Percentiles rank a stretch among this genome's conserved stretches.
phyloP scores from a whole-genome alignment of 2,888 invertebrate species.

The Drosophila histrio region DNA sequence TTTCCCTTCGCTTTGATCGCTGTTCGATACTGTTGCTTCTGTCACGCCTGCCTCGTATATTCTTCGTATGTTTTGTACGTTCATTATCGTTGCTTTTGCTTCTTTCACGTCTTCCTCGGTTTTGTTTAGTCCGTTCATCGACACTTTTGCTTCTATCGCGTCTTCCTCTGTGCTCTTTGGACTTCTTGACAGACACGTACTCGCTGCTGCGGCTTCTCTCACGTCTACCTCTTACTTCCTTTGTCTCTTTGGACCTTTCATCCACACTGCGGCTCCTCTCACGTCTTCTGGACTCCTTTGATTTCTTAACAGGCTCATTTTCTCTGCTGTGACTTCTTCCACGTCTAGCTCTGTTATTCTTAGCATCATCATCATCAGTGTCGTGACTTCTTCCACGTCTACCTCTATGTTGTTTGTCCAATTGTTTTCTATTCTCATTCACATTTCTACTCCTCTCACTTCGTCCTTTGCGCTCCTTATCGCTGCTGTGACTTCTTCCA shows the following conservation, averaged over 20 bases:
- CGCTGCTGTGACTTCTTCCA: not conserved
- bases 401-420: not conserved
- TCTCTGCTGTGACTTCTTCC: not conserved
- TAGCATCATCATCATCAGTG: not conserved
- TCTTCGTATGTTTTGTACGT: not conserved
- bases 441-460: constrained; percentile 8
- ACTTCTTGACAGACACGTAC: too few relatives aligned
- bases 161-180: not conserved
- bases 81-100: constrained; percentile 8
- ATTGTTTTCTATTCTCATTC: too few relatives aligned
- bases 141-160: not conserved
- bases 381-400: constrained; percentile 2
- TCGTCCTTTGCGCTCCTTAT: not conserved
- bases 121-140: not conserved
- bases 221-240: not conserved
- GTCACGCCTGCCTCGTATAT: not conserved
- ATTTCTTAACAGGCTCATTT: not conserved
- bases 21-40: not conserved
- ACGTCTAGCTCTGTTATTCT: not conserved
- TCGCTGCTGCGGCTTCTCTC: not conserved
- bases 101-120: not conserved
- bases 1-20: constrained; percentile 3
- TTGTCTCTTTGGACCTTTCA: not conserved
- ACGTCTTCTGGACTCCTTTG: not conserved
- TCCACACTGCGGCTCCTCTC: constrained; percentile 5